Base-by-base conservation (phyloP, 1,140 invertebrate genomes). In the Dinoponera quadriceps region DNA sequence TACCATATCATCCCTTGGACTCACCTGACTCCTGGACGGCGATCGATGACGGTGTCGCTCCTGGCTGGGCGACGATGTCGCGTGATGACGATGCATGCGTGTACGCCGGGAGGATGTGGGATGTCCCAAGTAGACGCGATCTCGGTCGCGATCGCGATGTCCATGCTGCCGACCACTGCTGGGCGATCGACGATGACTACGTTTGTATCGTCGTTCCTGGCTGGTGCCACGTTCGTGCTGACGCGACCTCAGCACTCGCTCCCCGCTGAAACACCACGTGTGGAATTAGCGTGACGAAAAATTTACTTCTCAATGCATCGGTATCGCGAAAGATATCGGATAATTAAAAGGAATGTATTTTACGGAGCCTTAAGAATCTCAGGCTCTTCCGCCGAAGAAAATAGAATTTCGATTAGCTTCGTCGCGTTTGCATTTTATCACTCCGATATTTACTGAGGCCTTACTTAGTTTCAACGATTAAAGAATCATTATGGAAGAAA, bases 211-310 rank as follows among this genome's bases (percentile, higher is more conserved):
- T 3, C 95, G 93, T 87, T 96, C 96, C 49, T 95, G 95, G 69
- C 95, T 96, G 0, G 95, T 95, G 14, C 95, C 95, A 14, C 95
- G 94, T 78, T 96, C 95, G 91, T 96, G 95, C 65, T 95, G 95
- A 20, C 95, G 93, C 0, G 95, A 95, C 73, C 96, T 94, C 86
- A 96, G 93, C 44, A 95, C 95, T 80, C 96, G 93, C 90, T 96
- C 95, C 69, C 95, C 95, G 85, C 95, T 96, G 92, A 74, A 95
- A 94, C 75, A 2, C 2, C 0, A 65, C 74, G 13, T 9, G 2
- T 11, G 22, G 13, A 20, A 62, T 63, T 54, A 59, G 16, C 18
- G 16, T 38, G 44, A 38, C n/a, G 33, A 7, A 33, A 33, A 22
- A 27, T 60, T 9, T 9, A 9, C 20, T 7, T 2, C 33, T 33